Evolutionary conservation across 23 tunicate species (phyloP), one percentile per base, ranked within the genome.

Genomic region (Oikopleura albicans): DNA sequence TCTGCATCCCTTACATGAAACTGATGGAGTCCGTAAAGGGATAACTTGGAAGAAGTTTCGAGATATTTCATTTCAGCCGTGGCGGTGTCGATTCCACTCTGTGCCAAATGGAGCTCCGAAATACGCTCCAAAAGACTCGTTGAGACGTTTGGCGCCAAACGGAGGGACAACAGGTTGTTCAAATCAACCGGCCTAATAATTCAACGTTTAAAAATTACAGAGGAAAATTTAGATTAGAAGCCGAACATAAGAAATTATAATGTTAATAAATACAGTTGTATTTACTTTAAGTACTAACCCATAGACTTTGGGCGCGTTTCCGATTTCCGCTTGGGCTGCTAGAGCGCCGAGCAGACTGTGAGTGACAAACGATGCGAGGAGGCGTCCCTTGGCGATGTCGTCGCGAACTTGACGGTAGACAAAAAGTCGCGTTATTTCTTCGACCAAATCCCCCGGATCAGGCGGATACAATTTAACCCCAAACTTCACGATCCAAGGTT

Each of bases 401-500:
- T 90, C 94, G 40, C 96, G 85, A 28, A 93, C 66, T 76, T 93
- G 98, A 16, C 90, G 84, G n/a, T 87, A 90, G 91, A 93, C 88
- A 83, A 89, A 93, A 39, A 89, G 90, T 71, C 94, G 66, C 0
- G 95, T 86, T 0, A 88, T 87, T 75, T 93, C 98, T 40, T 93
- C 98, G 31, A 83, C 88, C 40, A 93, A 87, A 75, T 90, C 89
- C 39, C 88, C 85, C 1, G 98, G 98, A 71, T 93, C 91, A 0
- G 98, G 88, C 4, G 98, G 98, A 39, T 90, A 93, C 76, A 93
- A 89, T 75, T 93, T 93, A 39, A 93, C 98, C 4, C 90, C 87
- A 75, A 93, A 89, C 41, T 86, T 76, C 83, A 93, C 88, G 29
- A 83, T 57, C 95, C 95, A 93, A 39, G 88, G 91, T 1, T 89